phyloP scores from a whole-genome alignment of 2,797 vertebrate species.

The Anas bernieri region DNA sequence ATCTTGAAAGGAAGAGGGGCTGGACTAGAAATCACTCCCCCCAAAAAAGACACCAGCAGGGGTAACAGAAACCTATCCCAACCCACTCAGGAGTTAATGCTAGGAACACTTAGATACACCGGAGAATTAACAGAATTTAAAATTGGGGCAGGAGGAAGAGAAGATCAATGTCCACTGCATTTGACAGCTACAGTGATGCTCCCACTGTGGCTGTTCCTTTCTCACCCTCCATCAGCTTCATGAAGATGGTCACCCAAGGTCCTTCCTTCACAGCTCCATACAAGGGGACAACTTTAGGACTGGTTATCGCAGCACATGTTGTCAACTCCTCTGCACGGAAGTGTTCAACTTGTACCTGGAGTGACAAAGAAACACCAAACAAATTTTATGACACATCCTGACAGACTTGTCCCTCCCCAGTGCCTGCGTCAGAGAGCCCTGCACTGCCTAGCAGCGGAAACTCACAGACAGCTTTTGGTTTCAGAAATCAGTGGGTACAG shows the following conservation, averaged over 20 bases:
- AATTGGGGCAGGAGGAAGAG: background rate
- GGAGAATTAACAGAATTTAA: background rate
- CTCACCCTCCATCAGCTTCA: slow-evolving; percentile 93
- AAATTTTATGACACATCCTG: accelerated
- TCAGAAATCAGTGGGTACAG: background rate
- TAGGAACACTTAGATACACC: background rate
- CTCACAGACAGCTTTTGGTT: background rate
- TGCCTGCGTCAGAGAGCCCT: background rate
- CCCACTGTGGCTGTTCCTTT: background rate
- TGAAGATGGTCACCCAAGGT: slow-evolving; percentile 88
- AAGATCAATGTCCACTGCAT: background rate
- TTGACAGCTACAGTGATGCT: background rate
- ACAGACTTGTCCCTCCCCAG: accelerated
- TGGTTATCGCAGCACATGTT: slow-evolving; percentile 87
- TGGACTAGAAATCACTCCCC: background rate
- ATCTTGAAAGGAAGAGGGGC: background rate
- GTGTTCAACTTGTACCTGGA: slow-evolving; percentile 85
- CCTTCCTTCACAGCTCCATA: slow-evolving; percentile 95
- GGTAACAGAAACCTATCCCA: background rate
- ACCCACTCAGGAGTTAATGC: background rate
- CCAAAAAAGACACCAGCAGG: background rate
- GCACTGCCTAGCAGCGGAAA: background rate
- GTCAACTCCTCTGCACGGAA: slow-evolving; percentile 93
- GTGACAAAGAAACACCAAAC: background rate
- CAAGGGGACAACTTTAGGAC: slow-evolving; percentile 88